These are phyloP conservation scores for Eupithecia insigniata DNA, from an alignment of 2,888 invertebrate genomes.

Conservation along the genomic window DNA sequence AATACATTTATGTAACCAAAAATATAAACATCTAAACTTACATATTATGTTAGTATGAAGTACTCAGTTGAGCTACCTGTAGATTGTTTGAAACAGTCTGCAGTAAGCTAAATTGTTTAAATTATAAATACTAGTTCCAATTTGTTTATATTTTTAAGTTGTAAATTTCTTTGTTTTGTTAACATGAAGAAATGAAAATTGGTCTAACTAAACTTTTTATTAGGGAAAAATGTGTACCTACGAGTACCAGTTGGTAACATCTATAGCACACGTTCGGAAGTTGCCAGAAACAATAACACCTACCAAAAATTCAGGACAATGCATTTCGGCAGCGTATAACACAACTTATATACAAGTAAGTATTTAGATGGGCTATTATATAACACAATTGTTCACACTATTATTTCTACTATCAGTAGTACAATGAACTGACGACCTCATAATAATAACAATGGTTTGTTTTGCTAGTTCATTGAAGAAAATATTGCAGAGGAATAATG, in stretches of 20 bases:
- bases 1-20: not conserved
- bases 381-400: not conserved
- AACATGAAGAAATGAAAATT: no score
- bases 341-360: not conserved
- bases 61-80: no score
- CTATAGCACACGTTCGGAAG: not conserved
- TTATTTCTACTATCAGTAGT: not conserved
- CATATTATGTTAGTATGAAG: no score
- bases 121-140: no score
- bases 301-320: not conserved
- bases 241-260: not conserved
- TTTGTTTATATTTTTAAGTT: no score
- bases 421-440: slow-evolving; percentile 6
- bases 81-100: no score
- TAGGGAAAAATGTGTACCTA: not conserved
- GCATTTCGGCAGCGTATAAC: not conserved
- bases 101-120: no score
- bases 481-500: not conserved
- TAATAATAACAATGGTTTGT: not conserved
- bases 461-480: not conserved
- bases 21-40: not conserved
- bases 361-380: not conserved
- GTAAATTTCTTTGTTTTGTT: no score
- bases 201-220: no score
- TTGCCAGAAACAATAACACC: not conserved